Conservation (phyloP, 2,113 vertebrate genomes). For the Hippocampus mohnikei region DNA sequence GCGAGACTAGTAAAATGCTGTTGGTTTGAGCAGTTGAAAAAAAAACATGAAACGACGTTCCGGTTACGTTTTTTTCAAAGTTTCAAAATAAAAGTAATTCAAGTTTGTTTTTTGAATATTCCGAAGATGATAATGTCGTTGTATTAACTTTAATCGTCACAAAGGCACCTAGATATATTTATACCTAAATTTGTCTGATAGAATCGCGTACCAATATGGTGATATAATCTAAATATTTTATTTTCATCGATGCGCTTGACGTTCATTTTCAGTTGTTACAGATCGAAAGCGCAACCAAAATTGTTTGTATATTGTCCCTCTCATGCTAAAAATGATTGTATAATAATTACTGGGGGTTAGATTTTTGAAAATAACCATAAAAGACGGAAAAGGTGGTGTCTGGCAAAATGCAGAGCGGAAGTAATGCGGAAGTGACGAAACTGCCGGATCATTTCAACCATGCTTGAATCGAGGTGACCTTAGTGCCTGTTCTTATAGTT, state of each 20-base stretch:
- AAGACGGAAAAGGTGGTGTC: constrained; percentile 12
- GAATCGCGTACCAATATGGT: not conserved
- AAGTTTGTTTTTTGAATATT: not conserved
- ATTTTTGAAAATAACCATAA: not conserved
- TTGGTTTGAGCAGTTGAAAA: too few species aligned
- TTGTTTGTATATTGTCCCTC: not conserved
- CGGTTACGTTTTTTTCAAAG: rapidly evolving
- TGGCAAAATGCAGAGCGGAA: constrained; percentile 28
- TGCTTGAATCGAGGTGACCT: constrained; percentile 71
- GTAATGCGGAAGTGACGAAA: constrained; percentile 44
- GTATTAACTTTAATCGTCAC: not conserved
- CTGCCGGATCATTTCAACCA: constrained; percentile 23
- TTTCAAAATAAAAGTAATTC: constrained; percentile 41
- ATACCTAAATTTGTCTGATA: too few species aligned
- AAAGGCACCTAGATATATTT: rapidly evolving
- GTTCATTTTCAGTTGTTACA: not conserved
- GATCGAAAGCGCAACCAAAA: not conserved
- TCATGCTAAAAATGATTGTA: not conserved
- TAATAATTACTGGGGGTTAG: too few species aligned
- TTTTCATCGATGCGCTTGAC: not conserved
- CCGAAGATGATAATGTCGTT: too few species aligned
- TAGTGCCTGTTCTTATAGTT: constrained; percentile 16
- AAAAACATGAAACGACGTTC: not conserved
- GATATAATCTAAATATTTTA: not conserved
- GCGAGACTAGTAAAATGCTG: not conserved